Percentiles rank a stretch among this genome's conserved stretches.
Evolutionary conservation across 1,140 invertebrate species (phyloP).

Genomic region (Scaptomyza hsui): DNA sequence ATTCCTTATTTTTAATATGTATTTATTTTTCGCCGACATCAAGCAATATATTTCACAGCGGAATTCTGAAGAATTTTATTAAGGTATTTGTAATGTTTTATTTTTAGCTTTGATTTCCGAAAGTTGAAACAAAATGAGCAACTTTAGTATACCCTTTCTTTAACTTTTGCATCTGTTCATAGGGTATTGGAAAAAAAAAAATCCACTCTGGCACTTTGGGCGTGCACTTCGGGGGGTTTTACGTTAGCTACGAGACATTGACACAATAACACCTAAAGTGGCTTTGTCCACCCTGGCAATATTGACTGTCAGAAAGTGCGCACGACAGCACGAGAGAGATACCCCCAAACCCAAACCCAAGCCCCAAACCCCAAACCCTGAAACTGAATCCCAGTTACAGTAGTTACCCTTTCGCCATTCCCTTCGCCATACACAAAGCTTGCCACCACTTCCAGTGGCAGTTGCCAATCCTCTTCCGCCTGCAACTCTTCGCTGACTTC

Average conservation of each 20-base stretch:
- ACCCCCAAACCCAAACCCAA: slow-evolving; percentile 31
- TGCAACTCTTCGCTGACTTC: slow-evolving; percentile 43
- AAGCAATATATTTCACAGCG: no score
- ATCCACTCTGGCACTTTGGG: slow-evolving; percentile 49
- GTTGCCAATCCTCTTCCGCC: slow-evolving; percentile 40
- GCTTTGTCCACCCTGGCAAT: slow-evolving; percentile 77
- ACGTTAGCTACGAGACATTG: slow-evolving; percentile 59
- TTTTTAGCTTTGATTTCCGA: no score
- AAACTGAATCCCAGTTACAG: slow-evolving; percentile 47
- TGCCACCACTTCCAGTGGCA: background rate
- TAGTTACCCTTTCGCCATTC: slow-evolving; percentile 16
- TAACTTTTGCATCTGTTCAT: background rate
- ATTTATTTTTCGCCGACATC: no score
- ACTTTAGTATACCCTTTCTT: background rate
- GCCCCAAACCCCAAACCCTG: no score
- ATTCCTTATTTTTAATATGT: no score
- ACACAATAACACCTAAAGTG: slow-evolving; percentile 82
- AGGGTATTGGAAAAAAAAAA: slow-evolving; percentile 30
- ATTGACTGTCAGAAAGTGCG: slow-evolving; percentile 80
- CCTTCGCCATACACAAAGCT: slow-evolving; percentile 1
- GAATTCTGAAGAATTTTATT: no score
- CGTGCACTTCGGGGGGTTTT: slow-evolving; percentile 40
- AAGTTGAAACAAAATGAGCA: background rate
- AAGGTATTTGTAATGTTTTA: background rate
- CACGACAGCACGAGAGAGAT: slow-evolving; percentile 58